These are phyloP conservation scores for Eutolmus rufibarbis DNA, from an alignment of 2,888 invertebrate species.

Conservation along the genomic window DNA sequence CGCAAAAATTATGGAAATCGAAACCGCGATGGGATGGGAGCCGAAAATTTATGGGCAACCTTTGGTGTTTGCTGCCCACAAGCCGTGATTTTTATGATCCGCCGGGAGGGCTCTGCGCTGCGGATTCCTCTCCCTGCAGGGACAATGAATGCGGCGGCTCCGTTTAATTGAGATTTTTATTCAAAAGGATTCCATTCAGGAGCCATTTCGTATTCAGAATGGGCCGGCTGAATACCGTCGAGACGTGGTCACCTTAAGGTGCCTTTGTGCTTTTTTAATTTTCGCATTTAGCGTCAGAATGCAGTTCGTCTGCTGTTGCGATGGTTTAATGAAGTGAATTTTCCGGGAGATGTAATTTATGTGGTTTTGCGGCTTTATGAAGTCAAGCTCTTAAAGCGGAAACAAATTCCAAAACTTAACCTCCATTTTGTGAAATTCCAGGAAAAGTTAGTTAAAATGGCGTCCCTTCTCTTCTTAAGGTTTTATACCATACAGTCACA, in stretches of 20 bases:
- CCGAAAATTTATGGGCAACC: not conserved
- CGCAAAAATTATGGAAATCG: conserved; percentile 6
- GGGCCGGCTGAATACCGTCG: not conserved
- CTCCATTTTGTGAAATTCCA: not conserved
- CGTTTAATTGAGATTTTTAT: conserved; percentile 11
- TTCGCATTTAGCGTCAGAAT: not conserved
- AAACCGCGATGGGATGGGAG: not conserved
- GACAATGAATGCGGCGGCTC: not conserved
- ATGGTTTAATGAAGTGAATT: not conserved
- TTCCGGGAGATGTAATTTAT: not conserved
- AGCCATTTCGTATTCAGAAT: not conserved
- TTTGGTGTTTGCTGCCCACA: conserved; percentile 8
- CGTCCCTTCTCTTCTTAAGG: no score
- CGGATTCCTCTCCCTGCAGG: not conserved
- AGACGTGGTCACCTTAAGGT: not conserved
- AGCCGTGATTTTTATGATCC: conserved; percentile 7
- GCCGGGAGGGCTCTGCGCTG: not conserved
- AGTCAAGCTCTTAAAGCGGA: not conserved
- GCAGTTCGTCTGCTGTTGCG: not conserved
- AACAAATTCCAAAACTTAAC: not conserved
- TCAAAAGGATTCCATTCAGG: not conserved
- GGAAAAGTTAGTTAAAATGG: not conserved
- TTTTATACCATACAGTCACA: no score
- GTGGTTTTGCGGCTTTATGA: not conserved
- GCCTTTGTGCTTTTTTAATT: not conserved